phyloP scores from a whole-genome alignment of 2,113 vertebrate species.

The Cnemophilus loriae region DNA sequence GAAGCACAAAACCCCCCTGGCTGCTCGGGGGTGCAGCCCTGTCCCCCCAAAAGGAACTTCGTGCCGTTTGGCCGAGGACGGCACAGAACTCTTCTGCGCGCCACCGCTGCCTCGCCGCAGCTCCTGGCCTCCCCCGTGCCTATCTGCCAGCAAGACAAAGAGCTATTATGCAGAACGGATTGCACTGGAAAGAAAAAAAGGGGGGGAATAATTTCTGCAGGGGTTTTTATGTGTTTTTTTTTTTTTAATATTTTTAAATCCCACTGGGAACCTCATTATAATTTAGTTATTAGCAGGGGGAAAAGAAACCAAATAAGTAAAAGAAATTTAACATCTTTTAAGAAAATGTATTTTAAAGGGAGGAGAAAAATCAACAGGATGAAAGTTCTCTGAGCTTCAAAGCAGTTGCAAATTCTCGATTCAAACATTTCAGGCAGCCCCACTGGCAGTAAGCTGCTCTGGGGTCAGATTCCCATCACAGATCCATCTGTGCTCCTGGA shows the following conservation, averaged over 20 bases:
- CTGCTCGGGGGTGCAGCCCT: neutral
- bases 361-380: constrained; percentile 27
- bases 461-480: neutral
- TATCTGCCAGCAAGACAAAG: constrained; percentile 69
- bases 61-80: neutral
- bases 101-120: neutral
- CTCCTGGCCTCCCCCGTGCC: constrained; percentile 53
- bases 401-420: constrained; percentile 35
- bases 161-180: constrained; percentile 70
- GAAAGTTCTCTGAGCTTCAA: constrained; percentile 61
- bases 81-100: neutral
- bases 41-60: neutral
- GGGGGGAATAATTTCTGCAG: constrained; percentile 49
- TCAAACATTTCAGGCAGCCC: constrained; percentile 15
- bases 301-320: constrained; percentile 53
- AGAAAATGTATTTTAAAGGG: neutral
- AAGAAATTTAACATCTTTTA: constrained; percentile 48
- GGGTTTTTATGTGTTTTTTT: neutral
- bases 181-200: constrained; percentile 35
- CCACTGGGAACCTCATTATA: constrained; percentile 69
- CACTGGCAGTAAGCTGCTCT: neutral
- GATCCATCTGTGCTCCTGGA: accelerated
- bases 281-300: constrained; percentile 70
- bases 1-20: accelerated
- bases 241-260: constrained; percentile 36